Base-by-base conservation (phyloP, 2,797 vertebrate genomes). In the Bradypus variegatus region DNA sequence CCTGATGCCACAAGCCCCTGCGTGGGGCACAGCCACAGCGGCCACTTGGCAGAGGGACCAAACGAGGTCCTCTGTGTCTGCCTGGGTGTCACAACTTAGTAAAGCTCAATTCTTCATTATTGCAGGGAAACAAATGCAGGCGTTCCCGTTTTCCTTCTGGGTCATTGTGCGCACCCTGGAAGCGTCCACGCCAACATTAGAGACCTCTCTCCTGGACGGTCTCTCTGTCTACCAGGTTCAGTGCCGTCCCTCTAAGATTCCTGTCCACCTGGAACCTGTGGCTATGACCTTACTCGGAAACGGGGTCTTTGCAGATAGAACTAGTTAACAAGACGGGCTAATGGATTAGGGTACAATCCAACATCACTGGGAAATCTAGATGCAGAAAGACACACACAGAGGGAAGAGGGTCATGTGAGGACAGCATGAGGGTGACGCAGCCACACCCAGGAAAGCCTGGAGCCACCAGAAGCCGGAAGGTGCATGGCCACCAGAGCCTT, bases 11-110 rank as follows among this genome's bases (percentile, higher is more conserved):
- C 27, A 21, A 73, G 41, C 31, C 36, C 53, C 7, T 4, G 5
- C 1, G 45, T 15, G 62, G 18, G 6, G 38, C 60, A 36, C 11
- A 5, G 29, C 12, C 69, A 29, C 2, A 3, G 64, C 27, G 82
- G 38, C 53, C 69, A 62, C 13, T 14, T 3, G 16, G 75, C 15
- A 18, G 50, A 38, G 41, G 62, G 70, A n/a, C 31, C 29, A 9
- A 23, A 50, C 4, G 2, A 36, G 31, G 4, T 12, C 2, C 62
- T 4, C 9, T 14, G 3, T 6, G 3, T 29, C 73, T 31, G 38
- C 2, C 45, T 11, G 7, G 33, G 16, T 36, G 29, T 3, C 41
- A 33, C 33, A 53, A 62, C 50, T 48, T 8, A 64, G 80, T 10
- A 53, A 45, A 45, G 33, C 29, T n/a, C 8, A 58, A 15, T 27